These are phyloP conservation scores for Drosophila pegasa DNA, from an alignment of 2,888 invertebrate species.

Conservation along the genomic window DNA sequence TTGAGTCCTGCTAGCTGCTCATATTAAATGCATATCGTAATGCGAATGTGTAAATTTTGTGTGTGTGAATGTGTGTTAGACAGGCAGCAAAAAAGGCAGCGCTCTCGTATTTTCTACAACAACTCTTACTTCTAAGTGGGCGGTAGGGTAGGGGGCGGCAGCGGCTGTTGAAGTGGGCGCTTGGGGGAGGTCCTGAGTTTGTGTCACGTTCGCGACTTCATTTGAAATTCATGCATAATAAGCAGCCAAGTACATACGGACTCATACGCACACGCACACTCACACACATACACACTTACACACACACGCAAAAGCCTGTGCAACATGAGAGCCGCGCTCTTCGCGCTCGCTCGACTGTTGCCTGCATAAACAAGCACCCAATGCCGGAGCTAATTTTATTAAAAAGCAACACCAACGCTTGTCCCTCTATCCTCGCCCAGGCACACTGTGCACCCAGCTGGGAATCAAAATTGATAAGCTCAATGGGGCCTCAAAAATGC, in stretches of 20 bases:
- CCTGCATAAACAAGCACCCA: constrained; percentile 76
- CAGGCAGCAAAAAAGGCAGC: constrained; percentile 51
- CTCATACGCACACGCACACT: constrained; percentile 35
- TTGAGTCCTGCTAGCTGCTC: constrained; percentile 28
- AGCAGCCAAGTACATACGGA: constrained; percentile 68
- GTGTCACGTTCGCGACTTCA: constrained; percentile 79
- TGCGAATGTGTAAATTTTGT: constrained; percentile 74
- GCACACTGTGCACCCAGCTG: constrained; percentile 39
- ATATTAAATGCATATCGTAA: constrained; percentile 76
- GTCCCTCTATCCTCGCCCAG: too few species aligned
- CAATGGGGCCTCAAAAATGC: constrained; percentile 24
- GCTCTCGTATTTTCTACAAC: constrained; percentile 8
- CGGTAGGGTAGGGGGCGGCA: not conserved
- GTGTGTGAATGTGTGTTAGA: constrained; percentile 33
- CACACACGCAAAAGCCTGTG: constrained; percentile 39
- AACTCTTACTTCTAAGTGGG: constrained; percentile 15
- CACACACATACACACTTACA: constrained; percentile 13
- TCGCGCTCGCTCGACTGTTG: constrained; percentile 49
- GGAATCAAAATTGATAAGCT: constrained; percentile 49
- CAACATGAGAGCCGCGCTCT: constrained; percentile 56
- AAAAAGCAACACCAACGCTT: constrained; percentile 65
- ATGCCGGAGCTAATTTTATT: constrained; percentile 75
- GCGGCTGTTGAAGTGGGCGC: constrained; percentile 41
- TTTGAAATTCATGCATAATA: constrained; percentile 77
- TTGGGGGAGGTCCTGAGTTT: constrained; percentile 64